Evolutionary conservation across 2,113 vertebrate genomes (phyloP).

Genomic region (Heptranchias perlo): DNA sequence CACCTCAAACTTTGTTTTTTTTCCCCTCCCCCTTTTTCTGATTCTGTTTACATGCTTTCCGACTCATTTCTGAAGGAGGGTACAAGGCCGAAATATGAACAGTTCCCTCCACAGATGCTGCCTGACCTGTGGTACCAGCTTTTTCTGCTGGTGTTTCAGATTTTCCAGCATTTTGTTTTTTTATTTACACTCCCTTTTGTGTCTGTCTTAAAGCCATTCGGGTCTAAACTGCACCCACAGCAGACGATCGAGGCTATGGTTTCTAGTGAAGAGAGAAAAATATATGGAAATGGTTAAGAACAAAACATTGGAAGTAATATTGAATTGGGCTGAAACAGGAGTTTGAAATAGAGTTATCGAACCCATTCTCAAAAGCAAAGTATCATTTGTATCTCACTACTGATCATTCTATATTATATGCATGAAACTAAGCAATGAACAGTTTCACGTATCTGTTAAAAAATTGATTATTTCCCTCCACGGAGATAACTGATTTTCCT

Average conservation of each 20-base stretch:
- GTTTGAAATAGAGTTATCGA: background rate
- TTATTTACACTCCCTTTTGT: background rate
- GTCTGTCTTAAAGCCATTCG: background rate
- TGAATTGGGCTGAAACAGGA: background rate
- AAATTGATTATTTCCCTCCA: background rate
- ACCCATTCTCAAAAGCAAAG: background rate
- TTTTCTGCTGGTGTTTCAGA: background rate
- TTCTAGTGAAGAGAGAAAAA: background rate
- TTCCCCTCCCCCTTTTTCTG: background rate
- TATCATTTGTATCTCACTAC: background rate
- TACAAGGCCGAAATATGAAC: background rate
- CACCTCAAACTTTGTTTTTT: too few relatives aligned
- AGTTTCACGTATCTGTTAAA: background rate
- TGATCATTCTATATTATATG: background rate
- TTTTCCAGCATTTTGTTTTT: background rate
- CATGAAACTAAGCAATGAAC: background rate
- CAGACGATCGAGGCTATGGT: background rate
- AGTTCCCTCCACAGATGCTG: background rate
- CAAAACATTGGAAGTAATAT: background rate
- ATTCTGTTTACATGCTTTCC: background rate
- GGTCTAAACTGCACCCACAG: background rate
- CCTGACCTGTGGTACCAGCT: background rate
- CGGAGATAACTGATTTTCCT: background rate
- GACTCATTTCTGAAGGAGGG: background rate
- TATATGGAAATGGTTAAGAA: background rate